phyloP scores from a whole-genome alignment of 2,113 vertebrate species.

The Ceuthmochares aereus region DNA sequence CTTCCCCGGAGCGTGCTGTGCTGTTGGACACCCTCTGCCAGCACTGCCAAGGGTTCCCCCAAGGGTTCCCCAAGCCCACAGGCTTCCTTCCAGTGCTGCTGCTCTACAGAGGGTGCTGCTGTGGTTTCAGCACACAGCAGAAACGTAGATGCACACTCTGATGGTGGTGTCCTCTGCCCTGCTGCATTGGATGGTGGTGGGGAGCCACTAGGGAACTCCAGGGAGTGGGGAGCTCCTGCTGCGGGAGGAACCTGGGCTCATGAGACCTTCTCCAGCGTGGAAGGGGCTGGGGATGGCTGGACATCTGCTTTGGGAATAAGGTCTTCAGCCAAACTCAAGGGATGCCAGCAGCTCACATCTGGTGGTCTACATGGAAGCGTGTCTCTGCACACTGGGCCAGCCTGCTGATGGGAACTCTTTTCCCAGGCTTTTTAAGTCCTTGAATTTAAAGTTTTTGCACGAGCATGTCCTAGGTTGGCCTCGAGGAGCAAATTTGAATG shows the following conservation, averaged over 20 bases:
- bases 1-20: not conserved
- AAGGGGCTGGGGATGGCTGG: fast-evolving
- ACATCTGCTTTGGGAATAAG: not conserved
- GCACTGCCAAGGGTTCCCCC: fast-evolving
- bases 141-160: not conserved
- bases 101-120: not conserved
- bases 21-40: not conserved
- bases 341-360: not conserved
- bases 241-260: not conserved
- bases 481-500: not conserved
- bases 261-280: not conserved
- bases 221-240: not conserved
- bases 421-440: not conserved
- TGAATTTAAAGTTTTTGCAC: not conserved
- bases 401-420: not conserved
- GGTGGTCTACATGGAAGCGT: fast-evolving
- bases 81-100: not conserved
- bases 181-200: fast-evolving
- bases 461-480: not conserved
- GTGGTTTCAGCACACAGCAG: not conserved
- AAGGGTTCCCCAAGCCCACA: not conserved
- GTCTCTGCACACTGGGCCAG: not conserved
- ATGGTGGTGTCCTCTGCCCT: not conserved
- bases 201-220: not conserved
- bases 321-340: not conserved